These are phyloP conservation scores for Amitus sp. DNA, from an alignment of 2,888 invertebrate species.

Conservation along the genomic window DNA sequence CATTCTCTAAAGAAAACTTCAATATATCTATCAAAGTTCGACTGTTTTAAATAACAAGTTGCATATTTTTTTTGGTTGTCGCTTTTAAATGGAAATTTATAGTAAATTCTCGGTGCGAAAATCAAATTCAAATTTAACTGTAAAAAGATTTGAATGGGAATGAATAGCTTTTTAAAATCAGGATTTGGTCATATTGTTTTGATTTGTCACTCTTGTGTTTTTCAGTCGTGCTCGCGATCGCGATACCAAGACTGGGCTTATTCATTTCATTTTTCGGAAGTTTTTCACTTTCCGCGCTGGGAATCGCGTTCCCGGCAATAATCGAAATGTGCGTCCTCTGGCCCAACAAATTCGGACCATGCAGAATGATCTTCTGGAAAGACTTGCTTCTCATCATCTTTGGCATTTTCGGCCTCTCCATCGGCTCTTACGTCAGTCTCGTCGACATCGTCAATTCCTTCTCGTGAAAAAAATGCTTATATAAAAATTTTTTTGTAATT, in stretches of 20 bases:
- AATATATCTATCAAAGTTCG: too few species aligned
- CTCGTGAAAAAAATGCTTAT: constrained; percentile 14
- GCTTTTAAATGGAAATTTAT: too few species aligned
- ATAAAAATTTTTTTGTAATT: too few species aligned
- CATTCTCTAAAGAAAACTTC: too few species aligned
- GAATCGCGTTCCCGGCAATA: constrained; percentile 79
- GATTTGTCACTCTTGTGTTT: constrained; percentile 29
- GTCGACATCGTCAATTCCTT: constrained; percentile 67
- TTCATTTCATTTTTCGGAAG: constrained; percentile 83
- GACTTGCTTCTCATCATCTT: constrained; percentile 68
- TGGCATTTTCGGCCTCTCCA: constrained; percentile 68
- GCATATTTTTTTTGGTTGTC: too few species aligned
- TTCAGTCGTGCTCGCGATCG: constrained; percentile 78
- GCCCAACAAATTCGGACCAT: constrained; percentile 70
- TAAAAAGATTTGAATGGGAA: too few species aligned
- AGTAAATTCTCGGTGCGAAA: too few species aligned
- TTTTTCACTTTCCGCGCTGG: constrained; percentile 77
- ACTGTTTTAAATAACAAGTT: too few species aligned
- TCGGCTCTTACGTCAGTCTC: constrained; percentile 70
- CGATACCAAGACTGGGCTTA: constrained; percentile 76
- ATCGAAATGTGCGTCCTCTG: constrained; percentile 79
- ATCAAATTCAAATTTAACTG: too few species aligned
- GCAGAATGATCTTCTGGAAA: constrained; percentile 65
- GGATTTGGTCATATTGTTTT: neutral
- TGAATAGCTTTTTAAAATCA: too few species aligned